Conservation (phyloP, 2,888 invertebrate species). For the Chrysodeixis includens region DNA sequence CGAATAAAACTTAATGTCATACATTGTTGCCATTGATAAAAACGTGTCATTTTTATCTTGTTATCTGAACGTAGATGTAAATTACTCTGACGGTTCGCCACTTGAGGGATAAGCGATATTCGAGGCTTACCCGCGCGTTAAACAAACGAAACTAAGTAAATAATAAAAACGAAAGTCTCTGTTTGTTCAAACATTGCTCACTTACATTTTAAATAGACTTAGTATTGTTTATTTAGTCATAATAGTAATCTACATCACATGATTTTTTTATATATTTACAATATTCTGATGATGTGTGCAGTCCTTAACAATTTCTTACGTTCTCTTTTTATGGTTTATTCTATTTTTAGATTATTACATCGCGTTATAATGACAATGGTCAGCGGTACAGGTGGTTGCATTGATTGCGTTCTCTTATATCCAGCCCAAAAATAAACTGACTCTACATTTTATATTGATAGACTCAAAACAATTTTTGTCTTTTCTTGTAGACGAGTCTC, state of each 20-base stretch:
- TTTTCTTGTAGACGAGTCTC: too few relatives aligned
- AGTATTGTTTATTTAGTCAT: slow-evolving; percentile 4
- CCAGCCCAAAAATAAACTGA: not conserved
- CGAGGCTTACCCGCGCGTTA: slow-evolving; percentile 18
- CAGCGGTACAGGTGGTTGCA: not conserved
- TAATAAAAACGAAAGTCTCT: slow-evolving; percentile 47
- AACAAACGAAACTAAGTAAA: slow-evolving; percentile 34
- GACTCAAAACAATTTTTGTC: not conserved
- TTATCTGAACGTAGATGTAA: slow-evolving; percentile 25
- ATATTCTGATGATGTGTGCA: not conserved
- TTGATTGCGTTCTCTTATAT: not conserved
- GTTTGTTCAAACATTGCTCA: slow-evolving; percentile 29
- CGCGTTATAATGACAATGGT: not conserved
- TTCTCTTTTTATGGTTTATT: not conserved
- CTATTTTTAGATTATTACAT: slow-evolving; percentile 2
- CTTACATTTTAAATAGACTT: slow-evolving; percentile 21
- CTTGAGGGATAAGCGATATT: slow-evolving; percentile 25
- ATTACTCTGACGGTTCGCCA: slow-evolving; percentile 13
- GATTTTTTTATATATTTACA: not conserved
- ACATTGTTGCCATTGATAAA: slow-evolving; percentile 38
- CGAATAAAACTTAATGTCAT: slow-evolving; percentile 10
- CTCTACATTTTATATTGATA: not conserved
- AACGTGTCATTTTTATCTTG: slow-evolving; percentile 39
- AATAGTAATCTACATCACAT: slow-evolving; percentile 12
- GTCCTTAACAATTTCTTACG: not conserved